Base-by-base conservation (phyloP, 2,113 vertebrate genomes). In the Pterocles orientalis region DNA sequence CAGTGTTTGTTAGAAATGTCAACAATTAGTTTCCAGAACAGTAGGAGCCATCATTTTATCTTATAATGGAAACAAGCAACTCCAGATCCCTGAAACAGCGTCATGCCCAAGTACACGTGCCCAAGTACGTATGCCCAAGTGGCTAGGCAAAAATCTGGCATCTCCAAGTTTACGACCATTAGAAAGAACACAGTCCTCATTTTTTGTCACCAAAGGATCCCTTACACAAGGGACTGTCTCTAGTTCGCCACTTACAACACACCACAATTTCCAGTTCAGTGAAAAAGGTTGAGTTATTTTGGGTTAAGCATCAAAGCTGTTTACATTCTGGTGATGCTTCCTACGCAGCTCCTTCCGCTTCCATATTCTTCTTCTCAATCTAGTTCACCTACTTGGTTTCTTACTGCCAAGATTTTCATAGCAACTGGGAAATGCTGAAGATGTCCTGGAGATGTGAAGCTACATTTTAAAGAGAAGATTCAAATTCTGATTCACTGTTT, bases 21-120 rank as follows among this genome's bases (percentile, higher is more conserved):
- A 83, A 19, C 12, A 75, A 43, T 62, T 90, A 93, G 92, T 62
- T 88, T 86, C 18, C 58, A 77, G 53, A 82, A 80, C 1, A 82
- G 80, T 2, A 84, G 18, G 34, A 90, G 17, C 66, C 25, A 54
- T n/a, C 10, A 21, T 43, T 51, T 82, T 75, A 57, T 43, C 28
- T 82, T n/a, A 19, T 0, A 68, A 34, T 6, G 15, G 31, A 71
- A 90, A 85, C 29, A 66, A 76, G 57, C 18, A 79, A 48, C 14
- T 79, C 47, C 31, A 31, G 41, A 64, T 28, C 60, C 54, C 75
- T 56, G 19, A n/a, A 47, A 51, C 24, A 31, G 29, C 8, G 62
- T 8, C 4, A 0, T 10, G n/a, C 18, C 36, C 61, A 76, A 0
- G 2, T 3, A 36, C 0, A 0, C 51, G 39, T 10, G n/a, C 18